phyloP scores from a whole-genome alignment of 2,113 vertebrate genomes.

The Psettodes erumei region DNA sequence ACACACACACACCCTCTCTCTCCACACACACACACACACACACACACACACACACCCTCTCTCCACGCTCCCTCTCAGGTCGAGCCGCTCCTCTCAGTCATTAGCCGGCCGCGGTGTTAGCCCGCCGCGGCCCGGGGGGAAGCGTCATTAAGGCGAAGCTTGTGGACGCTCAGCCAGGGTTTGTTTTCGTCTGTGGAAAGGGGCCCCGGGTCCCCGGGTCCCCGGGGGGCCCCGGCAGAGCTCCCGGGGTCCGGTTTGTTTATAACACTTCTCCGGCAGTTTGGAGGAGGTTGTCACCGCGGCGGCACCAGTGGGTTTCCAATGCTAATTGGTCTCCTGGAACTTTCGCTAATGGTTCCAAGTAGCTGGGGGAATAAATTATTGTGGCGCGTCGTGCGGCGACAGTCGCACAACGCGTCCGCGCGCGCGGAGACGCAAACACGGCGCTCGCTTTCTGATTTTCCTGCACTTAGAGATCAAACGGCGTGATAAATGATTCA shows the following conservation, averaged over 20 bases:
- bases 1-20: constrained; percentile 13
- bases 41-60: neutral
- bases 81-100: constrained; percentile 74
- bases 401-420: constrained; percentile 73
- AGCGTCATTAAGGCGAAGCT: constrained; percentile 81
- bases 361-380: constrained; percentile 85
- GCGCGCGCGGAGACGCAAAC: constrained; percentile 63
- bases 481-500: constrained; percentile 82
- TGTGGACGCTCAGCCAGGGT: constrained; percentile 82
- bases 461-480: constrained; percentile 78
- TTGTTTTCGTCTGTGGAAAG: constrained; percentile 83
- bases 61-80: constrained; percentile 31
- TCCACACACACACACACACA: neutral
- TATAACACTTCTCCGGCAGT: constrained; percentile 86
- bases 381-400: constrained; percentile 72
- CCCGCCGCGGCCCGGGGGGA: constrained; percentile 76
- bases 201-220: constrained; percentile 73
- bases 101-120: constrained; percentile 77
- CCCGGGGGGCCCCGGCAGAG: constrained; percentile 78
- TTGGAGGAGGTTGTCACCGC: constrained; percentile 87
- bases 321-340: constrained; percentile 89
- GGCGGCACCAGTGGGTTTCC: constrained; percentile 83
- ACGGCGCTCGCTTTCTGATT: constrained; percentile 71
- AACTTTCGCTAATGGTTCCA: constrained; percentile 88
- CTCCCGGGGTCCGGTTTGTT: constrained; percentile 90